phyloP scores from a whole-genome alignment of 1,140 invertebrate genomes.

The Drosophila mojavensis region DNA sequence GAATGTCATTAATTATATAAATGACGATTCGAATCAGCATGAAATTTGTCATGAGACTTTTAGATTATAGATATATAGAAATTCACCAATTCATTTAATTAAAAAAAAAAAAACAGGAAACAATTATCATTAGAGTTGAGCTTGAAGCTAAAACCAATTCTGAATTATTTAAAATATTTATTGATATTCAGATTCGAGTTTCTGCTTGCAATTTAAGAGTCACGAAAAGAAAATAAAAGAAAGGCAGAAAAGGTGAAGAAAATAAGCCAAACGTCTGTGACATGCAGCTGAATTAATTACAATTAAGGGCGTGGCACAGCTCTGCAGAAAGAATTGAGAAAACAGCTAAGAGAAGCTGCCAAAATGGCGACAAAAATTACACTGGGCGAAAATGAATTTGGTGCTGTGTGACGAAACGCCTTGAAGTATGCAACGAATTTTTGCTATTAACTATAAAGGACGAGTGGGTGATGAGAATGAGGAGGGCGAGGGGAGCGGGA shows the following conservation, averaged over 20 bases:
- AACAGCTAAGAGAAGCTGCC: conserved; percentile 1
- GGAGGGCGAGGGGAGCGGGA: background rate
- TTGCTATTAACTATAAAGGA: conserved; percentile 52
- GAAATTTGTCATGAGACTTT: no score
- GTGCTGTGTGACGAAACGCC: conserved; percentile 18
- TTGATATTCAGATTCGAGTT: no score
- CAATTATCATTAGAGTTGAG: no score
- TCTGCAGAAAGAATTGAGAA: background rate
- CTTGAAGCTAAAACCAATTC: no score
- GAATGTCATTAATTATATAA: no score
- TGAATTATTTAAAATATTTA: no score
- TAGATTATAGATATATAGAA: no score
- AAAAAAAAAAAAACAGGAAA: no score
- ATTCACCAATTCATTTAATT: no score
- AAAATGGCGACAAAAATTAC: conserved; percentile 63
- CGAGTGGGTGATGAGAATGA: background rate
- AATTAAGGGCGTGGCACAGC: conserved; percentile 4
- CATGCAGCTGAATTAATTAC: conserved; percentile 67
- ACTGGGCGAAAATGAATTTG: conserved; percentile 54
- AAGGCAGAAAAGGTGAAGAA: conserved; percentile 17
- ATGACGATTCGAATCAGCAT: no score
- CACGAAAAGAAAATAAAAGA: background rate
- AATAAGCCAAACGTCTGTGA: conserved; percentile 55
- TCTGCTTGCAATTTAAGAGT: background rate
- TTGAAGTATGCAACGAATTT: conserved; percentile 67